phyloP scores from a whole-genome alignment of 2,113 vertebrate species.

The Camelus dromedarius region DNA sequence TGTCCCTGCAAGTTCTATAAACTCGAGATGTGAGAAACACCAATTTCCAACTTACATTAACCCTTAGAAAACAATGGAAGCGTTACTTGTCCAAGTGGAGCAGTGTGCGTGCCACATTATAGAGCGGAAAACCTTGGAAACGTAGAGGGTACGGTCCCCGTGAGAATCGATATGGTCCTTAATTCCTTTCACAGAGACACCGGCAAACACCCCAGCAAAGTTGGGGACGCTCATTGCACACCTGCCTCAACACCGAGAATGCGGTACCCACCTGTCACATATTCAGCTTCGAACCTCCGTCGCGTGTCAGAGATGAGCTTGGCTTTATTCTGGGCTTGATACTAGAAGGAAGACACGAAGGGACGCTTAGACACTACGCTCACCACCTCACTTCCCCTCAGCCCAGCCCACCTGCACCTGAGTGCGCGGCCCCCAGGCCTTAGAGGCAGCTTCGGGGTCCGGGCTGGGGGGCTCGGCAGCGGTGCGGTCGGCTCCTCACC shows the following conservation, averaged over 20 bases:
- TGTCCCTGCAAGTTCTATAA: conserved; percentile 42
- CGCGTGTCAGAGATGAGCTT: conserved; percentile 91
- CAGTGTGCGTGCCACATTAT: neutral
- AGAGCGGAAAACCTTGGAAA: conserved; percentile 19
- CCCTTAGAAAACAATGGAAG: neutral
- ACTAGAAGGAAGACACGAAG: conserved; percentile 59
- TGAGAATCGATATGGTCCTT: neutral
- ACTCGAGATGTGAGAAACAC: neutral
- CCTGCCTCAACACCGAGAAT: neutral
- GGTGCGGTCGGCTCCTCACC: conserved; percentile 73
- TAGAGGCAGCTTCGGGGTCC: fast-evolving
- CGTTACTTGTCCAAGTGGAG: neutral
- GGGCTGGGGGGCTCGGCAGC: fast-evolving
- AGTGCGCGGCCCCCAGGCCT: fast-evolving
- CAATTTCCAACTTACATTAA: conserved; percentile 46
- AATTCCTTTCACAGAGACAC: neutral
- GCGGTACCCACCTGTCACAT: conserved; percentile 90
- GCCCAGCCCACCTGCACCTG: neutral
- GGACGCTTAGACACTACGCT: neutral
- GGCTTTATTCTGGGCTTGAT: conserved; percentile 88
- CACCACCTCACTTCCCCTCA: neutral
- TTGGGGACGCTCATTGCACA: conserved; percentile 3
- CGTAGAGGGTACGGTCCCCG: neutral
- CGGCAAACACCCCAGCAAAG: conserved; percentile 46
- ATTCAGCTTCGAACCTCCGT: conserved; percentile 93